These are phyloP conservation scores for Protodeltote pygarga DNA, from an alignment of 2,888 invertebrate species.

Conservation along the genomic window DNA sequence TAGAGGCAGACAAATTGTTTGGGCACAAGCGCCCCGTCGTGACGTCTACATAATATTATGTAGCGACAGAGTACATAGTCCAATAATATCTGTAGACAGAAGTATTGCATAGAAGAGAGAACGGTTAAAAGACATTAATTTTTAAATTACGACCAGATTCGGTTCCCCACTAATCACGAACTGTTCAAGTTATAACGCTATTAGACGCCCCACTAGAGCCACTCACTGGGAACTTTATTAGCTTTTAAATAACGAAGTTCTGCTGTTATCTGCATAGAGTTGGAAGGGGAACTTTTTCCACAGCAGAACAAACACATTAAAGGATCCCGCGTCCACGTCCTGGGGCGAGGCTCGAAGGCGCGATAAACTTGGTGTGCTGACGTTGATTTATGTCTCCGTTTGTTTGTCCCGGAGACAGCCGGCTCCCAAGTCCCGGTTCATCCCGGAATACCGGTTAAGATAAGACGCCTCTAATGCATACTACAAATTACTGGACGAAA, in stretches of 20 bases:
- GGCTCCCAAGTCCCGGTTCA: constrained; percentile 68
- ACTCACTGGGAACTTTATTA: constrained; percentile 44
- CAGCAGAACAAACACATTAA: constrained; percentile 79
- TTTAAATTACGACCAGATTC: constrained; percentile 15
- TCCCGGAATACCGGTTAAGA: constrained; percentile 73
- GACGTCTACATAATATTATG: neutral
- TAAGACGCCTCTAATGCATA: constrained; percentile 75
- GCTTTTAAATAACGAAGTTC: constrained; percentile 52
- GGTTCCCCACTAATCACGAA: constrained; percentile 18
- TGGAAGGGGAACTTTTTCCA: constrained; percentile 58
- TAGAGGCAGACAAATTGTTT: constrained; percentile 20
- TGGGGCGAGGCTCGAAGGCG: constrained; percentile 65
- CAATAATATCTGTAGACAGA: neutral
- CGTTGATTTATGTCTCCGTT: constrained; percentile 85
- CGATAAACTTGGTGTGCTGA: constrained; percentile 81
- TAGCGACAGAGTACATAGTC: neutral
- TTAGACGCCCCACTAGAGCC: constrained; percentile 28
- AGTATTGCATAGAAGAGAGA: neutral
- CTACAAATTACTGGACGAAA: constrained; percentile 76
- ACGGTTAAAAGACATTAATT: constrained; percentile 8
- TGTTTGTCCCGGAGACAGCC: constrained; percentile 79
- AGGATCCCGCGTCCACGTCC: constrained; percentile 68
- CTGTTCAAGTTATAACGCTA: constrained; percentile 31
- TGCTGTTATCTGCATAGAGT: constrained; percentile 58
- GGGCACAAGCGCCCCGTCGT: constrained; percentile 9